These are phyloP conservation scores for Eulithis prunata DNA, from an alignment of 2,888 invertebrate species.

Conservation along the genomic window DNA sequence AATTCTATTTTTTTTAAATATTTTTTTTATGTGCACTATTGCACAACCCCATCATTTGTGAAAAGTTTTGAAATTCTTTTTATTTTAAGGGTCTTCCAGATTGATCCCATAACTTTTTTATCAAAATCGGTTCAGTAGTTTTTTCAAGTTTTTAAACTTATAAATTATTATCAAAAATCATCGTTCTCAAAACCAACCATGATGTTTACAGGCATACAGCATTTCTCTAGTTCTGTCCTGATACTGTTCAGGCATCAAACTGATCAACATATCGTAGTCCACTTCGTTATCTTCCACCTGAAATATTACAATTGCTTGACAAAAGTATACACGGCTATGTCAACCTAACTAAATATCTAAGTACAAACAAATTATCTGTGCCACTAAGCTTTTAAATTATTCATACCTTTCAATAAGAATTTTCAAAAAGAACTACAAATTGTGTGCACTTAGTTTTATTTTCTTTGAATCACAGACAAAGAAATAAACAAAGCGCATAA, in stretches of 20 bases:
- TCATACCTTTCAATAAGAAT: slow-evolving; percentile 2
- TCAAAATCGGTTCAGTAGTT: no score
- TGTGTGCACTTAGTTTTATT: background rate
- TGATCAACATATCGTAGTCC: slow-evolving; percentile 78
- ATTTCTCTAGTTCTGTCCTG: slow-evolving; percentile 67
- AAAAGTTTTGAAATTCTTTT: no score
- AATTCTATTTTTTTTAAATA: no score
- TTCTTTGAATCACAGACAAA: slow-evolving; percentile 9
- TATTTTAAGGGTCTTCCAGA: no score
- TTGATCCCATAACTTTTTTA: no score
- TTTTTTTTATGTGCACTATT: no score
- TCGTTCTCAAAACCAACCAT: slow-evolving; percentile 53
- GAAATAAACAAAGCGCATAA: slow-evolving; percentile 6
- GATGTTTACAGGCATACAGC: slow-evolving; percentile 72
- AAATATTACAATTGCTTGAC: slow-evolving; percentile 4
- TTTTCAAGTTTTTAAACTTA: no score
- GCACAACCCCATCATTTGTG: no score
- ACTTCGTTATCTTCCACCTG: slow-evolving; percentile 76
- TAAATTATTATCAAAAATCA: no score
- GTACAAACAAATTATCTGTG: background rate
- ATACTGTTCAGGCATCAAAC: slow-evolving; percentile 76
- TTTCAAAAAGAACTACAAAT: background rate
- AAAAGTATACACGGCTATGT: no score
- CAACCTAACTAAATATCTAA: no score
- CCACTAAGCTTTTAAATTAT: background rate